These are phyloP conservation scores for Acanthosepion lycidas DNA, from an alignment of 2,888 invertebrate species.

Conservation along the genomic window DNA sequence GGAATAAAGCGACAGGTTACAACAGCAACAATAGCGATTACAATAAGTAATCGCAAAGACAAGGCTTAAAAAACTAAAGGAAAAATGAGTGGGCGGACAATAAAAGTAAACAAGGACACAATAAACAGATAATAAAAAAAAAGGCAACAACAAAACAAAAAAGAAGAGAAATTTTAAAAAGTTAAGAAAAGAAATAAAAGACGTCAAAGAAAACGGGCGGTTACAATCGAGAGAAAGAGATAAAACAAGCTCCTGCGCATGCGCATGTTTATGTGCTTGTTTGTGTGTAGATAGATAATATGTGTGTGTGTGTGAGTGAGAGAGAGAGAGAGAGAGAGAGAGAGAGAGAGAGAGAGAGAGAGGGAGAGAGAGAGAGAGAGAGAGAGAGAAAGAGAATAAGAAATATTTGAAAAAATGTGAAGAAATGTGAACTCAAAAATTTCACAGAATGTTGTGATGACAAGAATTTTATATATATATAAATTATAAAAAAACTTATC, in stretches of 20 bases:
- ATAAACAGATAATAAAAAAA: not conserved
- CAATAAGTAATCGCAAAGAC: not conserved
- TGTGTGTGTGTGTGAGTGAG: too few relatives aligned
- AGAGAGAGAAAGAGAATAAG: too few relatives aligned
- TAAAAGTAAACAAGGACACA: not conserved
- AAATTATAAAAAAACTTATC: too few relatives aligned
- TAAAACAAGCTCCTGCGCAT: not conserved
- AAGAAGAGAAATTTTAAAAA: not conserved
- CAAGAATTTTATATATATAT: too few relatives aligned
- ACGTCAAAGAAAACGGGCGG: not conserved
- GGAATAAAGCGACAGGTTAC: not conserved
- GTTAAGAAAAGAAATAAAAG: not conserved
- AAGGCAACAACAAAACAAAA: not conserved
- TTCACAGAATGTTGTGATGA: too few relatives aligned
- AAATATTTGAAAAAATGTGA: too few relatives aligned
- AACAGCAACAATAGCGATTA: not conserved
- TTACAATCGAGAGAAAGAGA: not conserved
- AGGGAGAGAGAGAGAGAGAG: too few relatives aligned
- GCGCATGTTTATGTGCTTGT: too few relatives aligned
- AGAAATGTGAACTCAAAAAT: too few relatives aligned
- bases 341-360: too few relatives aligned
- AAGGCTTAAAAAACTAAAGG: not conserved
- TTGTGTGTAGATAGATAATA: too few relatives aligned
- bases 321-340: too few relatives aligned
- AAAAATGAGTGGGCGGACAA: not conserved